A percentile compares a stretch with the other conserved stretches of the same genome.
Conservation (phyloP, 2,113 vertebrate species). For the Prochilodus magdalenae region DNA sequence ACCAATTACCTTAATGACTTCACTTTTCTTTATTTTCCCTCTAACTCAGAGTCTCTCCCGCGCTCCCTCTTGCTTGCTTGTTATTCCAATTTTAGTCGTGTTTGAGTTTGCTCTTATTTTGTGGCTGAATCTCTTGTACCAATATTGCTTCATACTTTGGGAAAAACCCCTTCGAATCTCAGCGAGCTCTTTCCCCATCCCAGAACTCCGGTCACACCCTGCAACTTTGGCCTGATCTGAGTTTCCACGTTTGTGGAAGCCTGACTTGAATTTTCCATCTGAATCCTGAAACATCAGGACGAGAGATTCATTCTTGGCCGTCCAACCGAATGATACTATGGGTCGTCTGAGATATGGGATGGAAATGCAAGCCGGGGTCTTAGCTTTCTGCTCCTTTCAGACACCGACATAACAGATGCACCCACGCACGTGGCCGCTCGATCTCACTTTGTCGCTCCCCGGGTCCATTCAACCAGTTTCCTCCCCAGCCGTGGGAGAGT, state of each 20-base stretch:
- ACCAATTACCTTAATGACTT: conserved; percentile 80
- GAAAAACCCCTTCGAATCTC: conserved; percentile 47
- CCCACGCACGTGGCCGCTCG: not conserved
- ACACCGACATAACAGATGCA: not conserved
- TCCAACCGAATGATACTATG: not conserved
- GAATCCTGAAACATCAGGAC: not conserved
- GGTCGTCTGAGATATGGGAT: not conserved
- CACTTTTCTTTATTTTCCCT: conserved; percentile 59
- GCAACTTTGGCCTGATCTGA: conserved; percentile 11
- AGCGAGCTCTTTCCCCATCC: conserved; percentile 15
- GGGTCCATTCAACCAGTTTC: conserved; percentile 33
- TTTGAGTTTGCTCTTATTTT: conserved; percentile 69
- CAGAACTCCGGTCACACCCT: conserved; percentile 38
- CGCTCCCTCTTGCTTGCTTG: conserved; percentile 44
- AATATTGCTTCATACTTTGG: conserved; percentile 62
- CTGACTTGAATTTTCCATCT: conserved; percentile 3
- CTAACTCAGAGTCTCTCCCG: conserved; percentile 21
- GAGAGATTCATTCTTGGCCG: not conserved
- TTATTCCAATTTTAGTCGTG: conserved; percentile 70
- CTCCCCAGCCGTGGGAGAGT: conserved; percentile 30
- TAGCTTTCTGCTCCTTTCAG: not conserved
- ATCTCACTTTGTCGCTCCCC: conserved; percentile 8
- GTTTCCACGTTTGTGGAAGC: conserved; percentile 14
- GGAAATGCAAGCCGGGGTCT: not conserved
- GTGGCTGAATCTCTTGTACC: conserved; percentile 62